phyloP scores from a whole-genome alignment of 2,113 vertebrate species.

The Castor canadensis region DNA sequence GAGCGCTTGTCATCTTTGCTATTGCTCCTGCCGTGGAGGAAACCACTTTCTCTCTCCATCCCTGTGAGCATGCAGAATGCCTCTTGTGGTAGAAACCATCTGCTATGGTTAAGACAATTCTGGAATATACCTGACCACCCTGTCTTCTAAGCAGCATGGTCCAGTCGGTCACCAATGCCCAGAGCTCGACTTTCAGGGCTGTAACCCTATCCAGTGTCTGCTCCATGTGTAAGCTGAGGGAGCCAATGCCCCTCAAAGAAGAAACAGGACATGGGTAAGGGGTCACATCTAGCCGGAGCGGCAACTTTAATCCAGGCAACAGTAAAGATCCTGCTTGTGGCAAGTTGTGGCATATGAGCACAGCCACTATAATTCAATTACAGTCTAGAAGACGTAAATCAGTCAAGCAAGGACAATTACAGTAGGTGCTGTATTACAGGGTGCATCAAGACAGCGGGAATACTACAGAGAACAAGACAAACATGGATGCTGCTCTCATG shows the following conservation, averaged over 20 bases:
- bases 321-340: not conserved
- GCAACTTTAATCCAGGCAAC: not conserved
- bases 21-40: not conserved
- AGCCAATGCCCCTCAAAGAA: not conserved
- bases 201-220: not conserved
- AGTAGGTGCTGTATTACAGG: not conserved
- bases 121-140: not conserved
- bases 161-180: too few relatives aligned
- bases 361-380: not conserved
- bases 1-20: not conserved
- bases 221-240: not conserved
- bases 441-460: not conserved
- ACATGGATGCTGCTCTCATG: not conserved
- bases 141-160: not conserved
- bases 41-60: not conserved
- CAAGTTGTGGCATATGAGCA: too few relatives aligned
- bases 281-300: not conserved
- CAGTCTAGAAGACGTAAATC: not conserved
- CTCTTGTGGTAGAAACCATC: not conserved
- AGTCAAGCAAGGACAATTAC: not conserved
- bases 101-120: not conserved
- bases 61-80: not conserved
- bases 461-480: not conserved
- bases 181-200: too few relatives aligned
- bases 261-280: not conserved